These are phyloP conservation scores for Pseudomyrmex sp. DNA, from an alignment of 1,140 invertebrate species.

Conservation along the genomic window DNA sequence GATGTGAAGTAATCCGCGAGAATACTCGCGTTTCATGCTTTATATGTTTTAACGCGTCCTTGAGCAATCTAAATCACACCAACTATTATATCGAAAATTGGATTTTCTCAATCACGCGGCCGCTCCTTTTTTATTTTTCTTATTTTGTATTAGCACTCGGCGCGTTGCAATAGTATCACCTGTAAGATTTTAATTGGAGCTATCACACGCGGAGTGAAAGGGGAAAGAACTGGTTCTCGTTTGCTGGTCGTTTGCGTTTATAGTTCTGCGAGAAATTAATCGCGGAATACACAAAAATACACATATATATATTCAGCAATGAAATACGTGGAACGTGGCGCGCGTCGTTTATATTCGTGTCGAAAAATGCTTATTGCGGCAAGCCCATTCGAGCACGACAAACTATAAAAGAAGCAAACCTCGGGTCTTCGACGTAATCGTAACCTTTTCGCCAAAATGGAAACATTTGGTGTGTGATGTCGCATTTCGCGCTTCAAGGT, in stretches of 20 bases:
- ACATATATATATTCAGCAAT: conserved; percentile 10
- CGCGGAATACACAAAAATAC: conserved; percentile 32
- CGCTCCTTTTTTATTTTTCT: not conserved
- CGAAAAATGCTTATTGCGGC: conserved; percentile 5
- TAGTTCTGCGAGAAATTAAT: conserved; percentile 33
- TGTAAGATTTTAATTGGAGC: conserved; percentile 38
- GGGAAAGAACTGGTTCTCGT: conserved; percentile 49
- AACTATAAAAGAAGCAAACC: conserved; percentile 26
- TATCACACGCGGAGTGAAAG: not conserved
- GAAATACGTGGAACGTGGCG: conserved; percentile 11
- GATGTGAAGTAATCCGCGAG: conserved; percentile 25
- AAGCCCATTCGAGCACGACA: not conserved
- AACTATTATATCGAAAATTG: conserved; percentile 30
- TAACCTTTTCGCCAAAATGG: not conserved
- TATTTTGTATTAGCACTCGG: not conserved
- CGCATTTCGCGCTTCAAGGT: conserved; percentile 3
- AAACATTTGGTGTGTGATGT: conserved; percentile 16
- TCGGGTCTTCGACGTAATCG: conserved; percentile 15
- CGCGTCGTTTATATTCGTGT: conserved; percentile 17
- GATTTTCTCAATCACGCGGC: conserved; percentile 23
- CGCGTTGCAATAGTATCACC: conserved; percentile 15
- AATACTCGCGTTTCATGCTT: no score
- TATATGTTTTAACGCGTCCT: not conserved
- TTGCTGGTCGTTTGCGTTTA: conserved; percentile 36
- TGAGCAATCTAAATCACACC: conserved; percentile 5